Conservation (phyloP, 2,888 invertebrate genomes). For the Hypsopygia costalis region DNA sequence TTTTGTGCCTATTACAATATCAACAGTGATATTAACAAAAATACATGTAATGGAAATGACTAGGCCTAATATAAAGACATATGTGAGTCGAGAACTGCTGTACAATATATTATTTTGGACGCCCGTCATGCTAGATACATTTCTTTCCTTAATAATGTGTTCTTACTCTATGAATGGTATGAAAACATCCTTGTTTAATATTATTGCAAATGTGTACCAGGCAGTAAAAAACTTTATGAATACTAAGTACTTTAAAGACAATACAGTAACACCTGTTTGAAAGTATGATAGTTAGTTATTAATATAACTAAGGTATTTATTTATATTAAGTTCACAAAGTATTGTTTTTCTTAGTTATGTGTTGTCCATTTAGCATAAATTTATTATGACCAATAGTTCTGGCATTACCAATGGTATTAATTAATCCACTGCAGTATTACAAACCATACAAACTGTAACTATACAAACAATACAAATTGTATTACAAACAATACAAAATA, state of each 20-base stretch:
- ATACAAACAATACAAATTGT: too few species aligned
- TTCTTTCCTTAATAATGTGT: conserved; percentile 60
- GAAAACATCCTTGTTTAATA: conserved; percentile 57
- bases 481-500: too few species aligned
- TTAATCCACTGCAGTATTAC: too few species aligned
- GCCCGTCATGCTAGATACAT: conserved; percentile 68
- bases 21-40: conserved; percentile 60
- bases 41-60: conserved; percentile 56
- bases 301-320: too few species aligned
- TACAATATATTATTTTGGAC: conserved; percentile 71
- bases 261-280: conserved; percentile 49
- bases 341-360: too few species aligned
- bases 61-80: conserved; percentile 46
- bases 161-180: conserved; percentile 54
- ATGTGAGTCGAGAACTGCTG: conserved; percentile 58
- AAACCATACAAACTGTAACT: too few species aligned
- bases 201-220: conserved; percentile 70
- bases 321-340: too few species aligned
- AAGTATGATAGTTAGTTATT: too few species aligned
- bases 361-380: too few species aligned
- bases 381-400: too few species aligned
- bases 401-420: too few species aligned
- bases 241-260: conserved; percentile 61
- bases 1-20: conserved; percentile 68
- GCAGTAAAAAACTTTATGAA: conserved; percentile 66